These are phyloP conservation scores for Metellina segmentata DNA, from an alignment of 2,888 invertebrate genomes.

Conservation along the genomic window DNA sequence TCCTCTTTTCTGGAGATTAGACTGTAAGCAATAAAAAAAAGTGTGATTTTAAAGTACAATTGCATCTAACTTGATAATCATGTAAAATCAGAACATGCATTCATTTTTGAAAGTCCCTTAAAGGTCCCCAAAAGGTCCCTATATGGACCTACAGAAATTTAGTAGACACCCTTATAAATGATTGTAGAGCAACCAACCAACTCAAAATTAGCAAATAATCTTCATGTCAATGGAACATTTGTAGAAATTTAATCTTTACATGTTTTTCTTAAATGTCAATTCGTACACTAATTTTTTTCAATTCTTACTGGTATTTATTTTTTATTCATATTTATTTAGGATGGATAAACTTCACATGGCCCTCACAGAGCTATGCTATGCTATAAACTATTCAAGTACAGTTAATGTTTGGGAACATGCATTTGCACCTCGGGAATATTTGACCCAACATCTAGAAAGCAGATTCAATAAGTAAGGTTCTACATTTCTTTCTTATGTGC, in stretches of 20 bases:
- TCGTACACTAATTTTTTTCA: background rate
- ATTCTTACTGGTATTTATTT: background rate
- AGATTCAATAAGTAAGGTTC: constrained; percentile 81
- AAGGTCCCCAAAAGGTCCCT: no score
- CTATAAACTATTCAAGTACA: constrained; percentile 97
- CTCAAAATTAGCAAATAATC: no score
- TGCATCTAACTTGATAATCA: no score
- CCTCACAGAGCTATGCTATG: constrained; percentile 96
- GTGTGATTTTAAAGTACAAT: no score
- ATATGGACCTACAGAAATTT: no score
- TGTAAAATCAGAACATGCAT: no score
- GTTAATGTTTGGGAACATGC: constrained; percentile 99
- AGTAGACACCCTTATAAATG: no score
- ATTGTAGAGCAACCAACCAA: no score
- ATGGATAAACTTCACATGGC: constrained; percentile 99
- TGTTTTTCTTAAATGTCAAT: background rate
- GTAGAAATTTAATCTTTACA: no score
- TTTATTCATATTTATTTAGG: constrained; percentile 79
- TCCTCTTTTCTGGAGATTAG: no score
- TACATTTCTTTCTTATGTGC: background rate
- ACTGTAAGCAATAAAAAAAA: no score
- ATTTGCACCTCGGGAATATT: constrained; percentile 98
- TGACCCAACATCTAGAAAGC: constrained; percentile 97
- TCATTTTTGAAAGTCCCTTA: no score
- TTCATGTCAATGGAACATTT: background rate